Evolutionary conservation across 1,140 invertebrate species (phyloP), one percentile per base, ranked within the genome.

Genomic region (Penaeus japonicus): DNA sequence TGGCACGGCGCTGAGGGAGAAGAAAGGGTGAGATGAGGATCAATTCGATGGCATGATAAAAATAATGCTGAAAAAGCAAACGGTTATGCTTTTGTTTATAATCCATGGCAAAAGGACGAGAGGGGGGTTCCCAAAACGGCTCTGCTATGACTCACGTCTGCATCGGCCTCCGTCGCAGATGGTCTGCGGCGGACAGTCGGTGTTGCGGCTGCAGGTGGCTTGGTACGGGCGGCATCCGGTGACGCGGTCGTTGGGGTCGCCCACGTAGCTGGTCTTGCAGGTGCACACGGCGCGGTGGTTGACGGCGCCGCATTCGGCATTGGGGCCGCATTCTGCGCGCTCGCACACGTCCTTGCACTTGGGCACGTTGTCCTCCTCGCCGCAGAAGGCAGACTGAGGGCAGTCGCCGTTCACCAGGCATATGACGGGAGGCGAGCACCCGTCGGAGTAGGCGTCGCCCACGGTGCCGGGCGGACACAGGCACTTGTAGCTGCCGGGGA

Each of bases 291-390:
- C 95, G 39, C 93, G 93, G 92, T 97, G 97, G 91, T 95, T 94
- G 75, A 93, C 92, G 75, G 95, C 94, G 83, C 94, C 91, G 93
- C 97, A 98, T 91, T 97, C 96, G n/a, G 97, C 94, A 92, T 97
- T 97, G 22, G 94, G 93, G 78, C 96, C 96, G 94, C 97, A 98
- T 84, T 93, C 93, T 4, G 94, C 93, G 84, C 94, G 94, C 91
- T 96, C 95, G 92, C 97, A 98, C 62, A 95, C 96, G 93, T 96
- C 96, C 94, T 94, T 94, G 92, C 96, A 97, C 92, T 96, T 96
- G n/a, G 95, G 94, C 80, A 94, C 93, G 22, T 95, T 95, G 91
- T 95, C 95, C 22, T 94, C 92, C 82, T 94, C 93, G 1, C 94
- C 93, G 92, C 97, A 98, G 91, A 95, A 95, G 15, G 96, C 96